These are phyloP conservation scores for Enteromius mattozi DNA, from an alignment of 2,797 vertebrate species.

Conservation along the genomic window DNA sequence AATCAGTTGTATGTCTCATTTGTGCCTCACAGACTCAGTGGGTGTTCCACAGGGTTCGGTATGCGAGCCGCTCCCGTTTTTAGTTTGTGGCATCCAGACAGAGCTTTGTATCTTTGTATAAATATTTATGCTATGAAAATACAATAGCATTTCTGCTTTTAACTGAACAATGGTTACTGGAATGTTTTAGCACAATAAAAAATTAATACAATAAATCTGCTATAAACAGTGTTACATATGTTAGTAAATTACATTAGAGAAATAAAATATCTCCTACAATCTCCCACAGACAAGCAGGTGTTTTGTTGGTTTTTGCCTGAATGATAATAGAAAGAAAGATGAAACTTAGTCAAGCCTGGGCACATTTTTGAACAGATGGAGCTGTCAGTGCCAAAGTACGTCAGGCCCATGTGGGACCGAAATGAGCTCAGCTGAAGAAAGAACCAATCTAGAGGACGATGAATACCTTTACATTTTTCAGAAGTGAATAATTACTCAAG, in stretches of 20 bases:
- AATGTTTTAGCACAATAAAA: not conserved
- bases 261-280: not conserved
- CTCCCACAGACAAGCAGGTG: constrained; percentile 17
- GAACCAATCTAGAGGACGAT: not conserved
- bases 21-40: not conserved
- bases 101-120: too few relatives aligned
- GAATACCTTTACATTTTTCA: constrained; percentile 32
- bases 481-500: constrained; percentile 8
- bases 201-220: not conserved
- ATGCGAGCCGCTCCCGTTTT: not conserved
- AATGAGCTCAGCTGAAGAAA: not conserved
- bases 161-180: not conserved
- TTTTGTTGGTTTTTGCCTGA: not conserved
- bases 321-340: constrained; percentile 3
- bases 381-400: constrained; percentile 26
- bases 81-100: too few relatives aligned
- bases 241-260: not conserved
- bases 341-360: constrained; percentile 23
- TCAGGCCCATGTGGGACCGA: not conserved
- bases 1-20: not conserved
- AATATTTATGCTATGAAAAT: constrained; percentile 1
- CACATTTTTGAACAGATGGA: constrained; percentile 26
- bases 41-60: not conserved
- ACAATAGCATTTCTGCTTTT: not conserved
- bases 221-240: not conserved